phyloP scores from a whole-genome alignment of 2,797 vertebrate species.

The Sandelia bainsii region DNA sequence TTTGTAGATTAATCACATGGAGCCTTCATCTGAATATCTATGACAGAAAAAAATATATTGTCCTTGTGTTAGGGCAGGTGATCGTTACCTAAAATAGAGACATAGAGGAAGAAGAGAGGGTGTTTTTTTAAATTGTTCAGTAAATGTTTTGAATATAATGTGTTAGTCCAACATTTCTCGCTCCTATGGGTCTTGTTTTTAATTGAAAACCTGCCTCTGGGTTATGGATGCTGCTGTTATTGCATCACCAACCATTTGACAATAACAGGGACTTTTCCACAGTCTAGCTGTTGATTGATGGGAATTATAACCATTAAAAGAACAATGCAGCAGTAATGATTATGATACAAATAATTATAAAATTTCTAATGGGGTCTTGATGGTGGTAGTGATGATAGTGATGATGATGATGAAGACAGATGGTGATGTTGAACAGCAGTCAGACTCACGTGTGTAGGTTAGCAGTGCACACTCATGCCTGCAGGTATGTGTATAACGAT shows the following conservation, averaged over 20 bases:
- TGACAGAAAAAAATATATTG: constrained; percentile 3
- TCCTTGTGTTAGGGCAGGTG: constrained; percentile 12
- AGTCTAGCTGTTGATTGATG: constrained; percentile 62
- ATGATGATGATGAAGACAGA: constrained; percentile 60
- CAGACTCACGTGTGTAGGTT: background rate
- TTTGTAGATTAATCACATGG: background rate
- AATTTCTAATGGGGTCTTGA: constrained; percentile 52
- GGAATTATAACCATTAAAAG: constrained; percentile 61
- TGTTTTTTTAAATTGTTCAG: constrained; percentile 42
- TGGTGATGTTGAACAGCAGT: constrained; percentile 39
- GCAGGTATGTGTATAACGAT: constrained; percentile 10
- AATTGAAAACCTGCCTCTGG: constrained; percentile 59
- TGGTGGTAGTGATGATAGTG: constrained; percentile 35
- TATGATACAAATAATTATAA: constrained; percentile 64
- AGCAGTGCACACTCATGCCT: background rate
- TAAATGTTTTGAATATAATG: constrained; percentile 50
- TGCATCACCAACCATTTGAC: constrained; percentile 53
- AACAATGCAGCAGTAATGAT: constrained; percentile 68
- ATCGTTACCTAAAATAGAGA: constrained; percentile 49
- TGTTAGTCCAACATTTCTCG: constrained; percentile 29
- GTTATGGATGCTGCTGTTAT: constrained; percentile 56
- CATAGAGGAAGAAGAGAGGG: constrained; percentile 1
- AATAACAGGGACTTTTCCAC: constrained; percentile 54
- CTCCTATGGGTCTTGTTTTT: constrained; percentile 43
- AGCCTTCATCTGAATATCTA: background rate